Evolutionary conservation across 2,797 vertebrate genomes (phyloP), one percentile per base, ranked within the genome.

Genomic region (Pantherophis alleghaniensis): DNA sequence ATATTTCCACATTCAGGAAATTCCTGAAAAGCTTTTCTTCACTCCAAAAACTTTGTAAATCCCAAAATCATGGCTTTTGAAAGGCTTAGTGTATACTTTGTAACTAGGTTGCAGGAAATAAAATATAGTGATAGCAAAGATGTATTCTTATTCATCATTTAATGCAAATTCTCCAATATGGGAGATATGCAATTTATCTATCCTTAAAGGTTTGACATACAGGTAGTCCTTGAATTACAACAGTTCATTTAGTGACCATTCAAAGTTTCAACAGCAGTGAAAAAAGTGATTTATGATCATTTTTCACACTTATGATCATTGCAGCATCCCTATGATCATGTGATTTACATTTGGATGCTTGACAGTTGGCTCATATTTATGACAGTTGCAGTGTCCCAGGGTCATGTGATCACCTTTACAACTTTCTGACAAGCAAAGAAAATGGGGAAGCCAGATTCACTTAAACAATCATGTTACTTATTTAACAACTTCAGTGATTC

Each of bases 1-100:
- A 37, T 83, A 92, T 95, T 97, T 93, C 79, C 92, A 89, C 91
- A 92, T 90, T 94, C 91, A 94, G 18, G 95, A 93, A n/a, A 94
- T 87, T 88, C 56, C 56, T 9, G 0, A 63, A 95, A 96, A 95
- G 5, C 91, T 94, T 94, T 66, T 92, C 61, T 5, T 96, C 60
- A 91, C 13, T 74, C 90, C 90, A 61, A 37, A 60, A 87, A 95
- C 24, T 22, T 93, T 93, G 94, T 94, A 86, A 92, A 18, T 37
- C 83, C 47, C 1, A 55, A 28, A 92, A 91, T 88, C 47, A 1
- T 87, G 87, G 7, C 32, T 91, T 56, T 56, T 42, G 2, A 74
- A 87, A 87, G 18, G 26, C 60, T 87, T 66, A 89, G 13, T 88
- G 88, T 56, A 66, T 0, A 24, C 26, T 87, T 87, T 95, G 7